Percentiles rank a stretch among this genome's conserved stretches.
phyloP scores from a whole-genome alignment of 2,888 invertebrate genomes.

The Dioctria rufipes region DNA sequence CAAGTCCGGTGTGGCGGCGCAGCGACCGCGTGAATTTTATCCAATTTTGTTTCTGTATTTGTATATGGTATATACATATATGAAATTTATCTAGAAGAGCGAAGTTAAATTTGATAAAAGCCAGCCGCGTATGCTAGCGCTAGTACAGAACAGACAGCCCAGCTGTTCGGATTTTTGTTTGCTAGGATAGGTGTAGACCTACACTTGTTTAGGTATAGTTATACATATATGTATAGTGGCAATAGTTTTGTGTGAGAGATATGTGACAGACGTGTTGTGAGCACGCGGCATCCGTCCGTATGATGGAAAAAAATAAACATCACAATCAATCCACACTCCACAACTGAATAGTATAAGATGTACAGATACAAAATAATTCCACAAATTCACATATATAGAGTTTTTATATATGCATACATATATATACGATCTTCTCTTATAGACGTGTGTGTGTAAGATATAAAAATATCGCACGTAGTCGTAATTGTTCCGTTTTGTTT shows the following conservation, averaged over 20 bases:
- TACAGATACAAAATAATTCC: background rate
- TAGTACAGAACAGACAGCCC: background rate
- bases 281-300: background rate
- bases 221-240: too few relatives aligned
- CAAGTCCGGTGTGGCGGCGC: background rate
- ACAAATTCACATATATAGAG: conserved; percentile 11
- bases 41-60: background rate
- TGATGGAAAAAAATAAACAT: background rate
- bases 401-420: conserved; percentile 9
- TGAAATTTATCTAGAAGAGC: too few relatives aligned
- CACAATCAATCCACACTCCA: too few relatives aligned
- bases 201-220: too few relatives aligned
- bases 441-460: background rate
- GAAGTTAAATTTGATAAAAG: too few relatives aligned
- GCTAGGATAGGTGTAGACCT: background rate
- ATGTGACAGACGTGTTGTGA: background rate
- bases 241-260: background rate
- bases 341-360: too few relatives aligned
- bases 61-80: background rate
- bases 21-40: conserved; percentile 31
- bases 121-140: too few relatives aligned
- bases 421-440: background rate
- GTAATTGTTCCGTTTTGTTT: background rate
- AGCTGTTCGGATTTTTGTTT: conserved; percentile 4
- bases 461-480: conserved; percentile 7